Base-by-base conservation (phyloP, 2,888 invertebrate species). In the Parelbella ahira region DNA sequence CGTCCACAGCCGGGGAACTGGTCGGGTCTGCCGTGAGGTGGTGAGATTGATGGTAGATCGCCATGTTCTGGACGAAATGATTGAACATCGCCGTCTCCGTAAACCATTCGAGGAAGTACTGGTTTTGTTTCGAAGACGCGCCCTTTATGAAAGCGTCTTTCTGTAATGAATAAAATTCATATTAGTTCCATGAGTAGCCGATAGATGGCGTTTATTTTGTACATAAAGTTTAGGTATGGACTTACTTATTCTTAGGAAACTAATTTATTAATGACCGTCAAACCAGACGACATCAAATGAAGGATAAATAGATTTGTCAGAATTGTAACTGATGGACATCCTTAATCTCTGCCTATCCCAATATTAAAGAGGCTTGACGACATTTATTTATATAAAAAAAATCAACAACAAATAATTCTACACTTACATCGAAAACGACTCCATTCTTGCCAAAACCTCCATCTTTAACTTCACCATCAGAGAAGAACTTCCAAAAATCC, bases 21-120 rank as follows among this genome's bases (percentile, higher is more conserved):
- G 32, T 23, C 27, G 46, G 37, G n/a, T n/a, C n/a, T n/a, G n/a
- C n/a, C n/a, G 4, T 47, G 37, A 6, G 56, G 1, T 51, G 49
- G 18, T 53, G 53, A 10, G 55, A 50, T n/a, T n/a, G n/a, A 47
- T 59, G 61, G 8, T 61, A 45, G 0, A 56, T 52, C 0, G 77
- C 69, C 82, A 84, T 82, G 61, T 89, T 88, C 52, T 91, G 90
- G 37, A 92, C 87, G 70, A 93, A 95, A 33, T 92, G 90, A 48
- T 92, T 90, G 71, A 96, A 96, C 94, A 96, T 94, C 1, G 94
- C 93, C 0, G 95, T 95, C 66, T 96, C 94, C 0, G 93, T 91
- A 75, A 96, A 96, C 95, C 95, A 96, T 53, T 94, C 93, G 0
- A 96, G 81, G 71, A 96, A 95, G 56, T 91, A 90, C 50, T 92